Evolutionary conservation across 2,113 vertebrate genomes (phyloP).

Genomic region (Damaliscus lunatus): DNA sequence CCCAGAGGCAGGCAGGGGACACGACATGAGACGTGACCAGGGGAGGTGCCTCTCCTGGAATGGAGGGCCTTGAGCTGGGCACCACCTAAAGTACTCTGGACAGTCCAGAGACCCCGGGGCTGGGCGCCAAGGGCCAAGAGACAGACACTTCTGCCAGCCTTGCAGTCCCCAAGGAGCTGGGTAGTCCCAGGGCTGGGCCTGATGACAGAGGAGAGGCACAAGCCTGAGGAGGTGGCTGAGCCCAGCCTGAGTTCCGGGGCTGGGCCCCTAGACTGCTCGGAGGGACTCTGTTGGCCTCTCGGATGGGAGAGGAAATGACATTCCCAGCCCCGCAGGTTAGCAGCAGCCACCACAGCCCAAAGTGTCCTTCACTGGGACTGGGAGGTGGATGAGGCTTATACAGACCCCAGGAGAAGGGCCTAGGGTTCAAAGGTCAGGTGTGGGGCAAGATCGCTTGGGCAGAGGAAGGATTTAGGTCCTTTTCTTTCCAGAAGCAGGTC

Average conservation of each 20-base stretch:
- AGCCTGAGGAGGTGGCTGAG: not conserved
- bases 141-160: rapidly evolving
- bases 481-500: not conserved
- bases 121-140: not conserved
- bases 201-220: not conserved
- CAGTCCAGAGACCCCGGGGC: not conserved
- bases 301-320: not conserved
- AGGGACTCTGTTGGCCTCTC: not conserved
- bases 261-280: not conserved
- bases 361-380: not conserved
- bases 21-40: rapidly evolving
- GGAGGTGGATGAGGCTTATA: not conserved
- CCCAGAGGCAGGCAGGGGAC: not conserved
- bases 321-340: not conserved
- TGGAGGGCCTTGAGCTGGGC: no score
- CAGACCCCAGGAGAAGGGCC: no score
- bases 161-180: not conserved
- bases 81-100: not conserved
- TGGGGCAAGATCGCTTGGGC: not conserved
- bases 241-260: rapidly evolving
- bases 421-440: not conserved
- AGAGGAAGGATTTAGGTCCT: not conserved
- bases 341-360: not conserved
- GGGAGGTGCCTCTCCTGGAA: not conserved
- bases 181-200: not conserved